A percentile compares a stretch with the other conserved stretches of the same genome.
Conservation (phyloP, 2,888 invertebrate genomes). For the Stegophylla sp. region DNA sequence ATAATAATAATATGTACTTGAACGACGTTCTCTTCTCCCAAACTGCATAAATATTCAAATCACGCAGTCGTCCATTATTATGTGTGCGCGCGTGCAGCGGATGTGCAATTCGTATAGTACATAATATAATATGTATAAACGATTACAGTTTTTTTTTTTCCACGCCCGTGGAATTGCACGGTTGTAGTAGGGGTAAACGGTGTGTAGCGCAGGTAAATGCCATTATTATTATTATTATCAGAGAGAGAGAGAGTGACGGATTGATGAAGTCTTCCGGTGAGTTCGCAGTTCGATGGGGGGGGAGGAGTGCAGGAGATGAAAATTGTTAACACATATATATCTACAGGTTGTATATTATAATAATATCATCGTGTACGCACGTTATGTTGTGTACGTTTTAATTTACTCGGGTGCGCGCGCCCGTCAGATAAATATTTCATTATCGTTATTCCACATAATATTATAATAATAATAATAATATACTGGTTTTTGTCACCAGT, state of each 20-base stretch:
- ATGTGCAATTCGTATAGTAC: constrained; percentile 28
- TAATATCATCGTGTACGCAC: too few relatives aligned
- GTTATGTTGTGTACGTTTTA: constrained; percentile 1
- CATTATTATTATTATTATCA: too few relatives aligned
- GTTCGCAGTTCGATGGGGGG: too few relatives aligned
- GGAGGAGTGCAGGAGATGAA: not conserved
- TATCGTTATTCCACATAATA: not conserved
- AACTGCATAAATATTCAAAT: constrained; percentile 36
- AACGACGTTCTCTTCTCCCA: constrained; percentile 12
- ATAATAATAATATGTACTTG: too few relatives aligned
- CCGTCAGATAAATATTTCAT: constrained; percentile 26
- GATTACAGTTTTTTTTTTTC: constrained; percentile 28
- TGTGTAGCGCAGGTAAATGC: too few relatives aligned
- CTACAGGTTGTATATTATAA: too few relatives aligned
- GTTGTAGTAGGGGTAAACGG: not conserved
- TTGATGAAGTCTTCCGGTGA: too few relatives aligned
- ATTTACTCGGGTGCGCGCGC: constrained; percentile 20
- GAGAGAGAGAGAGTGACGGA: too few relatives aligned
- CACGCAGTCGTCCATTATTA: not conserved
- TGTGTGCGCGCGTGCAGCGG: constrained; percentile 1
- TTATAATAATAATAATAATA: too few relatives aligned
- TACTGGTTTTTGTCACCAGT: not conserved
- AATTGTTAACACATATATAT: not conserved
- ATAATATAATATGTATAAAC: too few relatives aligned
- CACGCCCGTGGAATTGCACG: not conserved